Conservation (phyloP, 1,140 invertebrate genomes). For the Saccostrea echinata region DNA sequence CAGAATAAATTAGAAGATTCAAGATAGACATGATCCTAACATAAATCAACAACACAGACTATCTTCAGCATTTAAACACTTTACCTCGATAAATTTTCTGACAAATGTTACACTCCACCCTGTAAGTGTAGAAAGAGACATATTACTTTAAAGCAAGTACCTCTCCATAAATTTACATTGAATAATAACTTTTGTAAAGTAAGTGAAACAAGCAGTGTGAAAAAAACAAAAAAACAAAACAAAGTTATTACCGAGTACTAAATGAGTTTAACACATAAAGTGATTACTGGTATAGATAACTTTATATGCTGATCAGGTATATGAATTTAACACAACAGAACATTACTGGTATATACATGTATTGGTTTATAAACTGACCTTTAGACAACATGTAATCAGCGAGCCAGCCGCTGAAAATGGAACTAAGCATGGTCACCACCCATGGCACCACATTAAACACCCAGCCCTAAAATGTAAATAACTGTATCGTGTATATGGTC, state of each 20-base stretch:
- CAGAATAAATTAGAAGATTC: no score
- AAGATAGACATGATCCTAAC: no score
- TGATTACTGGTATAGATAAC: no score
- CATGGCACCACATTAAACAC: slow-evolving; percentile 89
- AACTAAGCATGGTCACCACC: slow-evolving; percentile 85
- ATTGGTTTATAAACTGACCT: slow-evolving; percentile 64
- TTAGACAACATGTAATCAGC: slow-evolving; percentile 83
- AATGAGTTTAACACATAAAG: no score
- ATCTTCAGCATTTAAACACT: neutral
- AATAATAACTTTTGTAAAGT: no score
- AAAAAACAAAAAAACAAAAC: no score
- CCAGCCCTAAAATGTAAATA: slow-evolving; percentile 80
- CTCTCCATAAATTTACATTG: no score
- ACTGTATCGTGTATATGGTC: slow-evolving; percentile 77
- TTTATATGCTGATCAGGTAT: no score
- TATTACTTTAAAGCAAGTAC: neutral
- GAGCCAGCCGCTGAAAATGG: slow-evolving; percentile 85
- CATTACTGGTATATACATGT: neutral
- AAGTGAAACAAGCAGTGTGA: no score
- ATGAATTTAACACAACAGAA: no score
- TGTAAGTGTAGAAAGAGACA: slow-evolving; percentile 57
- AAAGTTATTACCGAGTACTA: no score
- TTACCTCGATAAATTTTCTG: slow-evolving; percentile 81
- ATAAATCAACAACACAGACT: no score
- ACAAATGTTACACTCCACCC: slow-evolving; percentile 81